A percentile compares a stretch with the other conserved stretches of the same genome.
Conservation (phyloP, 2,113 vertebrate species). For the Athene noctua region DNA sequence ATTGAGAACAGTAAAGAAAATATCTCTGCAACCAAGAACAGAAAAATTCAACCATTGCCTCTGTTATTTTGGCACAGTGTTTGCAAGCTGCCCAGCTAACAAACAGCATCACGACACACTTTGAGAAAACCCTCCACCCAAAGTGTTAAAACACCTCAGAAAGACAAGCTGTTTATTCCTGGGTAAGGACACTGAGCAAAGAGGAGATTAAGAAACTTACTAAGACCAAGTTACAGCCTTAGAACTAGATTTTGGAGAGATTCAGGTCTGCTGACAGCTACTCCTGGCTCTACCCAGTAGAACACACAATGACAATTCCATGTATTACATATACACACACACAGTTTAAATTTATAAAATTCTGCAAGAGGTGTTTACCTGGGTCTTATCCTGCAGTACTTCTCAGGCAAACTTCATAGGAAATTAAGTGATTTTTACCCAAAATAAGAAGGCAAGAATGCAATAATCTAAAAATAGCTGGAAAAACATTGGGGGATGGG, state of each 20-base stretch:
- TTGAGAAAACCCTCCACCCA: background rate
- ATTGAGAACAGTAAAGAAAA: background rate
- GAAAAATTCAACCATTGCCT: background rate
- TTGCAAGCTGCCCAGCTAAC: slow-evolving; percentile 1
- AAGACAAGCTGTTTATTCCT: background rate
- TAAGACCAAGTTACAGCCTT: background rate
- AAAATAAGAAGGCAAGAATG: background rate
- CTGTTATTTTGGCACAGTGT: slow-evolving; percentile 2
- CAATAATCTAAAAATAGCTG: slow-evolving; percentile 23
- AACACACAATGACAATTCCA: background rate
- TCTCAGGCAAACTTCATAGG: background rate
- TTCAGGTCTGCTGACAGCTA: background rate
- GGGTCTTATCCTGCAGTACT: background rate
- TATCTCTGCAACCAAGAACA: background rate
- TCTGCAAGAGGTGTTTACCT: background rate
- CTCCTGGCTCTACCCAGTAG: background rate
- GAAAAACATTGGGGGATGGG: background rate
- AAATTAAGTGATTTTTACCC: background rate
- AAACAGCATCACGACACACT: background rate
- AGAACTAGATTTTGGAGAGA: background rate
- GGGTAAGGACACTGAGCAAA: background rate
- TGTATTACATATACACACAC: background rate
- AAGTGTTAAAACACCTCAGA: background rate
- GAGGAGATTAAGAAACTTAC: background rate
- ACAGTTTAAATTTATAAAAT: background rate